Evolutionary conservation across 1,140 invertebrate species (phyloP).

Genomic region (Dinothrombium tinctorium): DNA sequence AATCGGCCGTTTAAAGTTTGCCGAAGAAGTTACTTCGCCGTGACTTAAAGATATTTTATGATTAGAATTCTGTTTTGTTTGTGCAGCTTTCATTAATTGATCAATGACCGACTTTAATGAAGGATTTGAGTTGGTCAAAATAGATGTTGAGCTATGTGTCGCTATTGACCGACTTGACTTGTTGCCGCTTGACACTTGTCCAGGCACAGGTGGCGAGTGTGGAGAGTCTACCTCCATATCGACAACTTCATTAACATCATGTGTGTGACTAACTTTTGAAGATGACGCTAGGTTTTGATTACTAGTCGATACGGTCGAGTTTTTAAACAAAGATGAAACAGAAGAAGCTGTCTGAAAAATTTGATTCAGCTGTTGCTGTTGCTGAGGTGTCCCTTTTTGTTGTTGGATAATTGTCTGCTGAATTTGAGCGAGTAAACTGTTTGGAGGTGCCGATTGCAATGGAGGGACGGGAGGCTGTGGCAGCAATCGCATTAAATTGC

Average conservation of each 20-base stretch:
- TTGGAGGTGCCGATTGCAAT: background rate
- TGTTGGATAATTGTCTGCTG: background rate
- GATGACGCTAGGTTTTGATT: too few relatives aligned
- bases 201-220: slow-evolving; percentile 16
- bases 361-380: too few relatives aligned
- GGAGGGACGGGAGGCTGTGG: background rate
- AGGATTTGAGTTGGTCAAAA: background rate
- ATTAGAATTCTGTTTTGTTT: too few relatives aligned
- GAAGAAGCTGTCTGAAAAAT: too few relatives aligned
- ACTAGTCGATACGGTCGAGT: too few relatives aligned
- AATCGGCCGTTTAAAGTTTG: too few relatives aligned
- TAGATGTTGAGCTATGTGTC: background rate
- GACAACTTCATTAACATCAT: slow-evolving; percentile 36
- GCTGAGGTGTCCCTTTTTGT: too few relatives aligned
- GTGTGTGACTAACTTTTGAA: background rate
- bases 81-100: slow-evolving; percentile 2
- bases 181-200: background rate
- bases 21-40: too few relatives aligned
- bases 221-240: slow-evolving; percentile 35
- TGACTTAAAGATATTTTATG: too few relatives aligned
- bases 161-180: slow-evolving; percentile 1
- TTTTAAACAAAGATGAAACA: too few relatives aligned
- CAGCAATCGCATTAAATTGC: background rate
- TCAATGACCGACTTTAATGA: slow-evolving; percentile 1
- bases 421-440: background rate